A percentile compares a stretch with the other conserved stretches of the same genome.
Evolutionary conservation across 2,797 vertebrate species (phyloP).

Genomic region (Chanos chanos): DNA sequence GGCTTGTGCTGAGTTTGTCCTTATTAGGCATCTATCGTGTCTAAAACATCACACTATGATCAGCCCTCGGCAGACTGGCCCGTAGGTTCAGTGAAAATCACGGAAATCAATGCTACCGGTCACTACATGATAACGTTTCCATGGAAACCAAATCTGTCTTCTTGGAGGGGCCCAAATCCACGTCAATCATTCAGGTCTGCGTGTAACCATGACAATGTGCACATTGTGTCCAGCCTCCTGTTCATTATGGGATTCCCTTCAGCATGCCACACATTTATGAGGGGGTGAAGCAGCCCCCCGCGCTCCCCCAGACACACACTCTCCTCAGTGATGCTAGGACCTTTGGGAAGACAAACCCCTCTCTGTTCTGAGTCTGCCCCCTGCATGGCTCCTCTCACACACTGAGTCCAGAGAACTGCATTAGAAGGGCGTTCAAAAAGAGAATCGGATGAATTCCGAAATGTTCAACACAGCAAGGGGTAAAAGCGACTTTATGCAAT

Average conservation of each 20-base stretch:
- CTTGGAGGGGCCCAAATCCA: conserved; percentile 12
- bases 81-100: too few species aligned
- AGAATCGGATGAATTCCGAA: neutral
- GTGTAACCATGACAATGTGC: conserved; percentile 73
- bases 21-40: neutral
- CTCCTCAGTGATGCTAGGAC: conserved; percentile 9
- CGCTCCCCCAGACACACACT: conserved; percentile 24
- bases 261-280: conserved; percentile 30
- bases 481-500: neutral
- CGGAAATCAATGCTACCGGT: too few species aligned
- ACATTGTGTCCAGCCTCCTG: conserved; percentile 67
- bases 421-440: neutral
- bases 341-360: conserved; percentile 24
- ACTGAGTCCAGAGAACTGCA: conserved; percentile 11
- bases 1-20: neutral
- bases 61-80: too few species aligned
- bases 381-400: conserved; percentile 10
- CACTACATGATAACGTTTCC: neutral
- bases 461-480: neutral
- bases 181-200: conserved; percentile 26
- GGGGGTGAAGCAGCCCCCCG: conserved; percentile 17
- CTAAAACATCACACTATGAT: conserved; percentile 2
- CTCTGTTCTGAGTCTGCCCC: conserved; percentile 28
- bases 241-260: conserved; percentile 64
- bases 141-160: conserved; percentile 12